Conservation (phyloP, 2,888 invertebrate species). For the Trissolcus brochymenae region DNA sequence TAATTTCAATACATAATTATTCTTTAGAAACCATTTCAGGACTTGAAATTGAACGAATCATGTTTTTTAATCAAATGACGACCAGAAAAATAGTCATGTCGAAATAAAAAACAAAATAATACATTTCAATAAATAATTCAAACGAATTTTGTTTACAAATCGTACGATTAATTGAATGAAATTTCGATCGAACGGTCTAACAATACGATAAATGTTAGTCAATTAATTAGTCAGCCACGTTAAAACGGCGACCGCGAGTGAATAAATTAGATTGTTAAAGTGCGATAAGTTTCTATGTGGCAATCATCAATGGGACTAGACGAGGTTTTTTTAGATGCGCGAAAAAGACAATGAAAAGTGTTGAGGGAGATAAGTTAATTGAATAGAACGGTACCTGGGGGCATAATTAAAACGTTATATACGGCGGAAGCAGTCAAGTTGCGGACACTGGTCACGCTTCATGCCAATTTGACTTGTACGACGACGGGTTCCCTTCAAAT, state of each 20-base stretch:
- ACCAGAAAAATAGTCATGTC: too few relatives aligned
- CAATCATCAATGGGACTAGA: too few relatives aligned
- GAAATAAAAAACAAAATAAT: too few relatives aligned
- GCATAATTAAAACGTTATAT: constrained; percentile 56
- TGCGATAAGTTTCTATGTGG: neutral
- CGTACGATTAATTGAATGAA: too few relatives aligned
- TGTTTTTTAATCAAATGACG: too few relatives aligned
- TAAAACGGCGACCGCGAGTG: too few relatives aligned
- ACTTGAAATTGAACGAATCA: neutral
- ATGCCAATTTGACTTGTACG: constrained; percentile 59
- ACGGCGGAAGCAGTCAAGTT: constrained; percentile 54
- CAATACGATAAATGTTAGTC: neutral
- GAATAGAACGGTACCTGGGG: constrained; percentile 55
- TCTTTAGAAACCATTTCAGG: neutral
- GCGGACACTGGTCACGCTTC: constrained; percentile 61
- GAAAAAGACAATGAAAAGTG: constrained; percentile 2
- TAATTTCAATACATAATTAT: neutral
- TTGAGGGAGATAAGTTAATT: constrained; percentile 29
- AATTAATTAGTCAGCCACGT: too few relatives aligned
- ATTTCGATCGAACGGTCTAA: neutral
- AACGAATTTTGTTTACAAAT: too few relatives aligned
- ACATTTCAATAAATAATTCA: too few relatives aligned
- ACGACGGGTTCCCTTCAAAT: constrained; percentile 15
- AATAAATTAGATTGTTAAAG: too few relatives aligned
- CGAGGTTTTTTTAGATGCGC: neutral